phyloP scores from a whole-genome alignment of 1,140 invertebrate genomes.

The Drosophila busckii region DNA sequence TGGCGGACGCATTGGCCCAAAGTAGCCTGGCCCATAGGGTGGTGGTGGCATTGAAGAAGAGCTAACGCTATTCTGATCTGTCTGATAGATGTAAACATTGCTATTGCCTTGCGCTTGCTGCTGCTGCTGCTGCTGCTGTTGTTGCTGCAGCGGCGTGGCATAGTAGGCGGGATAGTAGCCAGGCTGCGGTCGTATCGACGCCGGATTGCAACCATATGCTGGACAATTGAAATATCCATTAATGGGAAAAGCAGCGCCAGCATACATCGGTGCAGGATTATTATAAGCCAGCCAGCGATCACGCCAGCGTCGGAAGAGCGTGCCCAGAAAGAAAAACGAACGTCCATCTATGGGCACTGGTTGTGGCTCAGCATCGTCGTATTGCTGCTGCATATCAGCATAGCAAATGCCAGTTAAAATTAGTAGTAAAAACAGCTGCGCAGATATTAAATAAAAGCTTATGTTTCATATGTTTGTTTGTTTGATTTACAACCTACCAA shows the following conservation, averaged over 20 bases:
- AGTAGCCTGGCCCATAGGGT: conserved; percentile 38
- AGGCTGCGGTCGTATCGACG: conserved; percentile 43
- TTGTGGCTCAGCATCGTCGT: conserved; percentile 1
- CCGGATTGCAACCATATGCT: conserved; percentile 43
- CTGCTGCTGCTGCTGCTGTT: conserved; percentile 34
- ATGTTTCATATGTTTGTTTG: background rate
- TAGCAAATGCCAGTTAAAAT: conserved; percentile 10
- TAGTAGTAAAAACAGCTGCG: conserved; percentile 13
- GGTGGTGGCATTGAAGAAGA: conserved; percentile 5
- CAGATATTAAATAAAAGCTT: background rate
- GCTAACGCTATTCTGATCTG: conserved; percentile 50
- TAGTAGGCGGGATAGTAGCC: conserved; percentile 43
- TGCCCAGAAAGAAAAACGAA: conserved; percentile 52
- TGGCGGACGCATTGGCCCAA: conserved; percentile 10
- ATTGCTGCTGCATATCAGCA: conserved; percentile 6
- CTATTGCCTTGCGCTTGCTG: conserved; percentile 53
- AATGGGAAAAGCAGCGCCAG: conserved; percentile 47
- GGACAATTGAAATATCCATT: conserved; percentile 60
- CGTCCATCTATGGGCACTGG: conserved; percentile 39
- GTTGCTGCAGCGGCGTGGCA: conserved; percentile 20
- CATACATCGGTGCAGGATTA: conserved; percentile 45
- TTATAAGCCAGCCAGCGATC: conserved; percentile 57
- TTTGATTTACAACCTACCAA: conserved; percentile 3
- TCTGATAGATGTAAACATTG: conserved; percentile 61
- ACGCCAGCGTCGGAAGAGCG: conserved; percentile 56